Conservation (phyloP, 2,797 vertebrate species). For the Falco concolor region DNA sequence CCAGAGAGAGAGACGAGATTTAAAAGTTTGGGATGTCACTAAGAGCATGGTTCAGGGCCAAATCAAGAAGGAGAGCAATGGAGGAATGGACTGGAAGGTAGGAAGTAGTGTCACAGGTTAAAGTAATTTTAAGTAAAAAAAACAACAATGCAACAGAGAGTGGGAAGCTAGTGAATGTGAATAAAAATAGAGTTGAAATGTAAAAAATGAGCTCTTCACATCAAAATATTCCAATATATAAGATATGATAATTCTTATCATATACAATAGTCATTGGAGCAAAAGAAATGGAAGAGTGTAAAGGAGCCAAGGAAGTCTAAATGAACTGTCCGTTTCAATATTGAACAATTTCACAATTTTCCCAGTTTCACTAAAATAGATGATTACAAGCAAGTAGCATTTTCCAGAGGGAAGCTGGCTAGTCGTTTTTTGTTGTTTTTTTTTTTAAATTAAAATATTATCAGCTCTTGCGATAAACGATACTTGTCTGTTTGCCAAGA, state of each 20-base stretch:
- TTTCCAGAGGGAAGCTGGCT: not conserved
- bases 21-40: not conserved
- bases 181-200: not conserved
- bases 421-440: not conserved
- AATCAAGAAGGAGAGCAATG: not conserved
- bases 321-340: not conserved
- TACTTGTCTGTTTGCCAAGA: not conserved
- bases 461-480: not conserved
- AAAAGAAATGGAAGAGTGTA: not conserved
- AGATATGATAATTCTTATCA: not conserved
- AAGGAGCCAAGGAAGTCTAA: not conserved
- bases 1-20: not conserved
- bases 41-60: not conserved
- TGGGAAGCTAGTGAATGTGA: not conserved
- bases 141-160: fast-evolving
- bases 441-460: not conserved
- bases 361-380: not conserved
- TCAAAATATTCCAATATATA: not conserved
- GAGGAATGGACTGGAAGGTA: not conserved
- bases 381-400: not conserved
- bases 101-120: not conserved
- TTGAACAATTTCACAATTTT: not conserved
- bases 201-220: not conserved
- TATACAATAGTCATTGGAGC: fast-evolving
- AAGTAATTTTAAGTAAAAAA: not conserved